These are phyloP conservation scores for Diabrotica balteata DNA, from an alignment of 2,888 invertebrate species.

Conservation along the genomic window DNA sequence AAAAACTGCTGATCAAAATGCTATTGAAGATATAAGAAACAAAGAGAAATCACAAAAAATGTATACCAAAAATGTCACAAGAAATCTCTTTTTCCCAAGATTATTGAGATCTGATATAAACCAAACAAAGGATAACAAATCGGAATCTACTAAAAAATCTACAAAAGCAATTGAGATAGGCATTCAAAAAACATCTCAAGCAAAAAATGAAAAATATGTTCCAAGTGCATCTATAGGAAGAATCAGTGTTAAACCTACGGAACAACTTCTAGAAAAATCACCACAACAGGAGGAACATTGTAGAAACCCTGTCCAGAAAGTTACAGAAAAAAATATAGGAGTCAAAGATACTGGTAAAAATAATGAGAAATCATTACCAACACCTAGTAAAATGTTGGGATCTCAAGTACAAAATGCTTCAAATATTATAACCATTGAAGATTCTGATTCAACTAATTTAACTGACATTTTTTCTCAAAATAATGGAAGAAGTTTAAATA, in stretches of 20 bases:
- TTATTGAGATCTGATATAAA: conserved; percentile 18
- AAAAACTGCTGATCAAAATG: conserved; percentile 2
- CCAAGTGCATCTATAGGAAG: background rate
- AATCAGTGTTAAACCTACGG: conserved; percentile 5
- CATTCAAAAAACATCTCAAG: background rate
- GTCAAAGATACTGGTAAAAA: background rate
- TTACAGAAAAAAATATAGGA: too few relatives aligned
- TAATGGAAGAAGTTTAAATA: background rate
- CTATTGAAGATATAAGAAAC: background rate
- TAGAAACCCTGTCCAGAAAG: too few relatives aligned
- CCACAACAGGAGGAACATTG: background rate
- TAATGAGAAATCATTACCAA: background rate
- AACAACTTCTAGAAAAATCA: conserved; percentile 14
- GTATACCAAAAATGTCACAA: conserved; percentile 1
- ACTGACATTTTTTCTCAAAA: background rate
- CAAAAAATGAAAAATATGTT: conserved; percentile 1
- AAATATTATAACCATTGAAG: conserved; percentile 7
- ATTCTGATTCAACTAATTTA: conserved; percentile 1
- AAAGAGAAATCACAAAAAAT: conserved; percentile 15
- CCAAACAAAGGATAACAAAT: conserved; percentile 6
- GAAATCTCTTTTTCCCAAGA: conserved; percentile 17
- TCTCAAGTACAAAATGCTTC: conserved; percentile 11
- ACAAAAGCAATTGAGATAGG: background rate
- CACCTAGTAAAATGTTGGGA: conserved; percentile 2
- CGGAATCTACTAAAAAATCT: background rate